Percentiles rank a stretch among this genome's conserved stretches.
phyloP scores from a whole-genome alignment of 1,140 invertebrate species.

The Dryas iulia region DNA sequence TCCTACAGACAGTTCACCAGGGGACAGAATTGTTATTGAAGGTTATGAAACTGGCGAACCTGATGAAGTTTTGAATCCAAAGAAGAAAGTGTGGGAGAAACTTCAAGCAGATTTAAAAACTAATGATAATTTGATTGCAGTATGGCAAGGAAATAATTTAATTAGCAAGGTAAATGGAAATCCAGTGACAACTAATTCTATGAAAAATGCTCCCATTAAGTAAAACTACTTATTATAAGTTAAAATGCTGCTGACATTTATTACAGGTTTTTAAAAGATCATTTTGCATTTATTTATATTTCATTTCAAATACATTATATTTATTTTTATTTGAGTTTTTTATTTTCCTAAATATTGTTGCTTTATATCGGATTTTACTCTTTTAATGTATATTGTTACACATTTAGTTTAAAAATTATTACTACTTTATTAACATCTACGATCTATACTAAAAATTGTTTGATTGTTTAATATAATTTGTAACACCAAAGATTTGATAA shows the following conservation, averaged over 20 bases:
- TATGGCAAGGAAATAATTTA: constrained; percentile 91
- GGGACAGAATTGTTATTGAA: constrained; percentile 91
- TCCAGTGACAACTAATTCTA: constrained; percentile 84
- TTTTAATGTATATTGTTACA: background rate
- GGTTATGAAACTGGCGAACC: constrained; percentile 89
- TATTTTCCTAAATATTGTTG: background rate
- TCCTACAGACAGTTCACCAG: constrained; percentile 86
- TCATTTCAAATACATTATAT: background rate
- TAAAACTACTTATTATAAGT: constrained; percentile 66
- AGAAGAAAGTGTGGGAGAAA: constrained; percentile 99
- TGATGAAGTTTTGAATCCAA: constrained; percentile 95
- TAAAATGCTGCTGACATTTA: background rate
- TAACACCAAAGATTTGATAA: no score
- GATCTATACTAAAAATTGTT: background rate
- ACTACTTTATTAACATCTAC: no score
- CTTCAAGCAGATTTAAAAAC: constrained; percentile 90
- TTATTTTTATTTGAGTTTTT: background rate
- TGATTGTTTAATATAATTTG: background rate
- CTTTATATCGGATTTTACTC: no score
- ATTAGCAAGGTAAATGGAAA: constrained; percentile 84
- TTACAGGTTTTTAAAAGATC: background rate
- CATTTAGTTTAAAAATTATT: no score
- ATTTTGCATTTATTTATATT: constrained; percentile 3
- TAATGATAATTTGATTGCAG: constrained; percentile 86
- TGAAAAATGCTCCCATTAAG: constrained; percentile 89